Percentiles rank a stretch among this genome's conserved stretches.
These are phyloP conservation scores for Argyrosomus regius DNA, from an alignment of 2,797 vertebrate genomes.

Conservation along the genomic window DNA sequence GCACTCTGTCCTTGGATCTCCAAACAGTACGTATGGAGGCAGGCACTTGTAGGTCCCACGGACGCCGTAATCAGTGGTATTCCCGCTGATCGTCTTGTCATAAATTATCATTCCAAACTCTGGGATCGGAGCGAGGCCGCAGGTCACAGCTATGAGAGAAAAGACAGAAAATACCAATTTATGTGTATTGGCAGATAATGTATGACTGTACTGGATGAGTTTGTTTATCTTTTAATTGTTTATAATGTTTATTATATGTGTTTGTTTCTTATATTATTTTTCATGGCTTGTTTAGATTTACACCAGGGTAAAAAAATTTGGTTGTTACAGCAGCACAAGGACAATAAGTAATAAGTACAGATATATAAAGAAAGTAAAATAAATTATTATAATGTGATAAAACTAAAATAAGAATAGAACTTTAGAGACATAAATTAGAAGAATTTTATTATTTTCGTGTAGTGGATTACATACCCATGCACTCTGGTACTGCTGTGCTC, in stretches of 20 bases:
- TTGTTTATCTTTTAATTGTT: background rate
- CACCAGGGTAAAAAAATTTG: background rate
- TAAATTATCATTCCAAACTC: slow-evolving; percentile 80
- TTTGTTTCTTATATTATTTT: background rate
- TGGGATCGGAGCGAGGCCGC: slow-evolving; percentile 83
- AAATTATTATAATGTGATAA: no score
- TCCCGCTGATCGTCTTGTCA: slow-evolving; percentile 59
- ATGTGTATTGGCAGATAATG: background rate
- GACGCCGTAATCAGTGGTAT: slow-evolving; percentile 72
- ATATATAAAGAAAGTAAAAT: background rate
- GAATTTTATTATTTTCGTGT: background rate
- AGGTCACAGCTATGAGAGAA: slow-evolving; percentile 81
- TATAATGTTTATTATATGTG: background rate
- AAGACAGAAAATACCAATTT: background rate
- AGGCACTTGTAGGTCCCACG: slow-evolving; percentile 83
- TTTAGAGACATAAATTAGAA: background rate
- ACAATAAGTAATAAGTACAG: background rate
- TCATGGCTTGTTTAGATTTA: background rate
- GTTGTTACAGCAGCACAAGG: background rate
- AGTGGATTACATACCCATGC: slow-evolving; percentile 83
- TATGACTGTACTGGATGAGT: background rate
- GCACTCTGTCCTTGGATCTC: slow-evolving; percentile 85
- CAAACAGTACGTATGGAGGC: slow-evolving; percentile 83
- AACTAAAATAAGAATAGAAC: background rate
- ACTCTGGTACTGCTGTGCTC: slow-evolving; percentile 82